phyloP scores from a whole-genome alignment of 1,140 invertebrate genomes.

The Drosophila ogumai region DNA sequence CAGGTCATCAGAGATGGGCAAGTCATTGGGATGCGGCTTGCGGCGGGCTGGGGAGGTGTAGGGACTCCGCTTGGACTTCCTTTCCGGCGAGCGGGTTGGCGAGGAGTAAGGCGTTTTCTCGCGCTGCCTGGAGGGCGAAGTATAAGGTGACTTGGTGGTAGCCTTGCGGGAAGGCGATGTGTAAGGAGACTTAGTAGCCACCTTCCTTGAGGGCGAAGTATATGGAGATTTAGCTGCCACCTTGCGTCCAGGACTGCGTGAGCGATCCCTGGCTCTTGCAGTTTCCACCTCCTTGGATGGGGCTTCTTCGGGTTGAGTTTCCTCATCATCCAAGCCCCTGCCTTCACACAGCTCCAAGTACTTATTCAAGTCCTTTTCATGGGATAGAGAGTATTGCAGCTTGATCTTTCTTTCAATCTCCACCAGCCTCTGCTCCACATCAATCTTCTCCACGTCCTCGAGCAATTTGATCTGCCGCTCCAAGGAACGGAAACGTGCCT shows the following conservation, averaged over 20 bases:
- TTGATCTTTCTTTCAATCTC: constrained; percentile 82
- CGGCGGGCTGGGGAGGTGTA: constrained; percentile 62
- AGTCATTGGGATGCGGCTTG: constrained; percentile 52
- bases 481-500: constrained; percentile 74
- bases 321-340: constrained; percentile 69
- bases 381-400: constrained; percentile 76
- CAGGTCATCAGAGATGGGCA: constrained; percentile 68
- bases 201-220: constrained; percentile 59
- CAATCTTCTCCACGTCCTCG: constrained; percentile 81
- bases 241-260: constrained; percentile 63
- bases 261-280: constrained; percentile 27
- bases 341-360: constrained; percentile 77
- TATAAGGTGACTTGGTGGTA: constrained; percentile 54
- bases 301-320: not conserved
- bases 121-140: constrained; percentile 47
- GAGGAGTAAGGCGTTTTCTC: constrained; percentile 60
- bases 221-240: constrained; percentile 53
- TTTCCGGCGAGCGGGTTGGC: constrained; percentile 40
- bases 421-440: constrained; percentile 72
- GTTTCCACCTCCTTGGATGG: constrained; percentile 4
- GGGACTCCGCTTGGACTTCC: constrained; percentile 34
- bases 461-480: constrained; percentile 79
- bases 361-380: constrained; percentile 79
- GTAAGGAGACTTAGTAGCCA: constrained; percentile 50
- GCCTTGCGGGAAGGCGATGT: constrained; percentile 57